phyloP scores from a whole-genome alignment of 2,113 vertebrate species.

The Tursiops truncatus region DNA sequence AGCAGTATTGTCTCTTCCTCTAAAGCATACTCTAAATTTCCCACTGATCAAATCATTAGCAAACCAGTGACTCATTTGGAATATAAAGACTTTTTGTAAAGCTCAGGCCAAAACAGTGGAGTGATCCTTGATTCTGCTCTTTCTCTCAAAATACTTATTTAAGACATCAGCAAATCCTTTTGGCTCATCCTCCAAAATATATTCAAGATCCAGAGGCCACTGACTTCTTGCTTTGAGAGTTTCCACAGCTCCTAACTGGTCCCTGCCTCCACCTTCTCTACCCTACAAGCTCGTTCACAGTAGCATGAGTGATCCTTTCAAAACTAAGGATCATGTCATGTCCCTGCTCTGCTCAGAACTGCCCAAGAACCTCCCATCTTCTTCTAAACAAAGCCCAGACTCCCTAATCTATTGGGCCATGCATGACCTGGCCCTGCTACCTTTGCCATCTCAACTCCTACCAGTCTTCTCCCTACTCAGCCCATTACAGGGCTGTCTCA shows the following conservation, averaged over 20 bases:
- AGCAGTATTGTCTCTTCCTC: background rate
- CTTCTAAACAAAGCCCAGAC: background rate
- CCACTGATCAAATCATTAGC: background rate
- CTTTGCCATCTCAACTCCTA: background rate
- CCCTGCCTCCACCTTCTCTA: background rate
- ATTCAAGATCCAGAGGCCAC: background rate
- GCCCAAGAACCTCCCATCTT: background rate
- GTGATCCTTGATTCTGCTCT: background rate
- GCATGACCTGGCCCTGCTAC: background rate
- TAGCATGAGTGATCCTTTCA: background rate
- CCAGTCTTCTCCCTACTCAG: too few relatives aligned
- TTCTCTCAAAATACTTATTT: background rate
- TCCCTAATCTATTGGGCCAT: background rate
- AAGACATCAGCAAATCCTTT: background rate
- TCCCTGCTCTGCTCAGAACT: background rate
- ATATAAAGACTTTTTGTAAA: background rate
- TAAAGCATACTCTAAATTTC: background rate
- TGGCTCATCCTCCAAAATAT: background rate
- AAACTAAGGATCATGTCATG: background rate
- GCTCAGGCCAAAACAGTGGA: background rate
- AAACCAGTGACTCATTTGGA: conserved; percentile 16
- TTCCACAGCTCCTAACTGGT: background rate
- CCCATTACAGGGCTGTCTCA: background rate
- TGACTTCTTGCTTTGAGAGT: background rate
- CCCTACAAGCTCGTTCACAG: background rate